These are phyloP conservation scores for Trialeurodes vaporariorum DNA, from an alignment of 1,140 invertebrate species.

Conservation along the genomic window DNA sequence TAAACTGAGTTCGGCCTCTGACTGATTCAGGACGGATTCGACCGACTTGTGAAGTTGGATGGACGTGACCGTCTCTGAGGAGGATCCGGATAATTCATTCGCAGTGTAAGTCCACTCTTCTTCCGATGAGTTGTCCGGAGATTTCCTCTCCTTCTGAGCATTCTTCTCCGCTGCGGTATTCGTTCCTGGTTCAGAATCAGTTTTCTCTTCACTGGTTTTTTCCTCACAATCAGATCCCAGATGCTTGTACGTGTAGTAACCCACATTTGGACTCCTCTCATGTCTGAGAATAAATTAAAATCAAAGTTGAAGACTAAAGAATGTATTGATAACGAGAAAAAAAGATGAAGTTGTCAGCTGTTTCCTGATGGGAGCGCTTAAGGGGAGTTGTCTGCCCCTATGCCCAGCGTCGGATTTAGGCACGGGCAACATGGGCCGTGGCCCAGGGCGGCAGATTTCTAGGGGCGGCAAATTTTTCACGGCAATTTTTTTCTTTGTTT, in stretches of 20 bases:
- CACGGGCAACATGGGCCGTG: no score
- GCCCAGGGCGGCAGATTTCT: no score
- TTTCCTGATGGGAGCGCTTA: no score
- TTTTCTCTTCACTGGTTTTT: neutral
- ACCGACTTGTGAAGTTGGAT: neutral
- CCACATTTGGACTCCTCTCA: neutral
- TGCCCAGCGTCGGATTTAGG: no score
- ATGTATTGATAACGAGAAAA: no score
- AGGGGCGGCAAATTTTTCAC: no score
- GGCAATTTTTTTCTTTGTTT: no score
- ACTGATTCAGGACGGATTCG: neutral
- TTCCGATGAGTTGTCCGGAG: neutral
- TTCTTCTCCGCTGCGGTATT: neutral
- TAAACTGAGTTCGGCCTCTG: neutral
- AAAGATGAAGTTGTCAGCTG: no score
- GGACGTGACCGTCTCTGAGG: neutral
- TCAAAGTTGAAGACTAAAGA: no score
- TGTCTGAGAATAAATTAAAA: neutral
- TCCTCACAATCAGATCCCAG: neutral
- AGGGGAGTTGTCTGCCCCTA: no score
- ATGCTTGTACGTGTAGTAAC: neutral
- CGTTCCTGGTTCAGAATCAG: neutral
- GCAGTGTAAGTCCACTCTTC: neutral
- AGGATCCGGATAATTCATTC: neutral
- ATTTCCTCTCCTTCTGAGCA: neutral